A percentile compares a stretch with the other conserved stretches of the same genome.
Conservation (phyloP, 2,888 invertebrate genomes). For the Eueremaeus valkanovi region DNA sequence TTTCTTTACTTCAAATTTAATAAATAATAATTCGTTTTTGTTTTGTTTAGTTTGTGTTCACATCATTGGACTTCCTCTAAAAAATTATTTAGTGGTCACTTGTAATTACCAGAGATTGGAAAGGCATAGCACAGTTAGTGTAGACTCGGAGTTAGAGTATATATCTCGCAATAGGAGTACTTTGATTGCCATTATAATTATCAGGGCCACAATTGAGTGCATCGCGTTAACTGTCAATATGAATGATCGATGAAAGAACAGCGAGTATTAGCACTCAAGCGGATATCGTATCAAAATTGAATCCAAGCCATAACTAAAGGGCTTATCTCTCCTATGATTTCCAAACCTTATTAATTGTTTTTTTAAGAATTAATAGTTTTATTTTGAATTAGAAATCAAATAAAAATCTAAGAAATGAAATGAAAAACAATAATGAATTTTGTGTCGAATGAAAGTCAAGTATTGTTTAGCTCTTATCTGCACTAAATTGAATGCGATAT, state of each 20-base stretch:
- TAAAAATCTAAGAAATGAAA: no score
- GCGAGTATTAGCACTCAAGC: conserved; percentile 7
- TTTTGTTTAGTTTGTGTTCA: neutral
- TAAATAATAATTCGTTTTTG: no score
- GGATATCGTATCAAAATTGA: conserved; percentile 10
- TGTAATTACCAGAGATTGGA: conserved; percentile 27
- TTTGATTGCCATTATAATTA: conserved; percentile 10
- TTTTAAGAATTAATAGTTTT: no score
- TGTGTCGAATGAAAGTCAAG: no score
- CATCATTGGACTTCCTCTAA: neutral
- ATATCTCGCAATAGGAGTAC: conserved; percentile 23
- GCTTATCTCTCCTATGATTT: no score
- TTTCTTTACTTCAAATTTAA: neutral
- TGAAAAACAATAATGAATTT: no score
- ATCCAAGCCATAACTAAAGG: neutral
- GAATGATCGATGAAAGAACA: conserved; percentile 17
- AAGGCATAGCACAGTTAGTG: no score
- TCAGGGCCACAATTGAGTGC: conserved; percentile 15
- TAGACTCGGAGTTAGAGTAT: neutral
- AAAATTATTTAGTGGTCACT: conserved; percentile 11
- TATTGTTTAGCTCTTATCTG: no score
- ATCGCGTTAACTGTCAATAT: conserved; percentile 11
- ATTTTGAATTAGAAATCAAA: no score
- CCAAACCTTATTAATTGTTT: no score
- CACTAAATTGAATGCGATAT: no score